Base-by-base conservation (phyloP, 2,113 vertebrate genomes). In the Salminus brasiliensis region DNA sequence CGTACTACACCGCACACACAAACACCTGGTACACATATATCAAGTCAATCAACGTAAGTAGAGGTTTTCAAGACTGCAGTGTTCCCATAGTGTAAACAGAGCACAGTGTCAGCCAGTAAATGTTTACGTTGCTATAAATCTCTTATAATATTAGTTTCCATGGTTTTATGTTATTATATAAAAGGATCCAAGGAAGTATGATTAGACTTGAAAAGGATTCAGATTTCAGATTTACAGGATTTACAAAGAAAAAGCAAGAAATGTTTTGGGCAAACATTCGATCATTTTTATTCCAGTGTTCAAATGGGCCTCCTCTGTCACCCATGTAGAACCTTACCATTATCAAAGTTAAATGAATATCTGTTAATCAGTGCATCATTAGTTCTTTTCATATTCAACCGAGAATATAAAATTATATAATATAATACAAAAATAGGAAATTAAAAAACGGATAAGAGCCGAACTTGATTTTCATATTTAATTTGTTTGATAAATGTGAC, bases 21-120 rank as follows among this genome's bases (percentile, higher is more conserved):
- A 66, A 72, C 39, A 11, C 10, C 67, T 71, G 67, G 47, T 29
- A 53, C 39, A 72, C 62, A 73, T 27, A 68, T 72, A 69, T 45
- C 27, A 25, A 68, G 70, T 73, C 41, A 77, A 80, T 80, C 53
- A 74, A 74, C 36, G 32, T 72, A 79, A 79, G 77, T 79, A 72
- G 55, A 68, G 68, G 52, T 73, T 71, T 80, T 71, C 57, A 66
- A 69, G 52, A 49, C 52, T 76, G 39, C 55, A 70, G 34, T 60
- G 79, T 76, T 81, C 67, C 53, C 41, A 70, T 55, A 71, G 52
- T 60, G 76, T 71, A 62, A 63, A 62, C 41, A 36, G 41, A 43
- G 29, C 43, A 53, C 29, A 45, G 32, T 52, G 77, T 25, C 43
- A 49, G 57, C 32, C 69, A 72, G 30, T n/a, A 15, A 13, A 18